Conservation (phyloP, 2,797 vertebrate species). For the Falco biarmicus region DNA sequence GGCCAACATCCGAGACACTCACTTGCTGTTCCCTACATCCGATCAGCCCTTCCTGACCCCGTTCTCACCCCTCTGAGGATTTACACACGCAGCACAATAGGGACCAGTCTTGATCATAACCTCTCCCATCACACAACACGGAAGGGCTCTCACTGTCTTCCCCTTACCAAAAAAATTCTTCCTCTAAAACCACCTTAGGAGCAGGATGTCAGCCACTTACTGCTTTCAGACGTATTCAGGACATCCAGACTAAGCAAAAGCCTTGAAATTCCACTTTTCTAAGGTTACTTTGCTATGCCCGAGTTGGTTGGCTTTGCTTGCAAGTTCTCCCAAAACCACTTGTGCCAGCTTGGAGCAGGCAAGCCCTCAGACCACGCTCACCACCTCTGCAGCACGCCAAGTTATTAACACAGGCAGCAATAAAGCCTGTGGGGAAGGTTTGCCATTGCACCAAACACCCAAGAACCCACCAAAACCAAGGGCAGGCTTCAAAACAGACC, state of each 20-base stretch:
- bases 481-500: not conserved
- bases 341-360: not conserved
- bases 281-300: not conserved
- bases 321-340: not conserved
- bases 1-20: not conserved
- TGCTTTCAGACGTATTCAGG: not conserved
- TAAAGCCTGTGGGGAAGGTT: not conserved
- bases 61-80: not conserved
- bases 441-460: not conserved
- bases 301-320: not conserved
- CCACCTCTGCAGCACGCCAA: not conserved
- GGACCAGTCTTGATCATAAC: not conserved
- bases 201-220: not conserved
- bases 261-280: not conserved
- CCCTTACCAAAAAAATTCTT: not conserved
- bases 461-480: not conserved
- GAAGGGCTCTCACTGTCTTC: not conserved
- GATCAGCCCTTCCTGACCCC: not conserved
- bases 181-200: not conserved
- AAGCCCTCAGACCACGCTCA: not conserved
- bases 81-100: not conserved
- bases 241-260: not conserved
- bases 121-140: not conserved
- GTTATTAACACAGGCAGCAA: not conserved
- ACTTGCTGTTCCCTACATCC: not conserved